Percentiles rank a stretch among this genome's conserved stretches.
These are phyloP conservation scores for Colinus virginianus DNA, from an alignment of 2,113 vertebrate genomes.

Conservation along the genomic window DNA sequence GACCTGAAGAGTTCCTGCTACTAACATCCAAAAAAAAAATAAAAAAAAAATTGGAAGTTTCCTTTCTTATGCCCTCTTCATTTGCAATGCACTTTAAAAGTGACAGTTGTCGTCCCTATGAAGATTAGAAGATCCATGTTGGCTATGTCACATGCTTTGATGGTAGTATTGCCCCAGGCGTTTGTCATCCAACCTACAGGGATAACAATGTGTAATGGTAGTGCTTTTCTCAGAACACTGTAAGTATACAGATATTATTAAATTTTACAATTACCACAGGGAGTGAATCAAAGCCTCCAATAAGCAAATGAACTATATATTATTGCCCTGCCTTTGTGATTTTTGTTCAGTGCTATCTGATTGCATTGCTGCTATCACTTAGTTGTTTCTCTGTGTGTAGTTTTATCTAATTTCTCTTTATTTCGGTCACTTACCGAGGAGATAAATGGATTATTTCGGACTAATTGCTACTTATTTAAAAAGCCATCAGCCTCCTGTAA, in stretches of 20 bases:
- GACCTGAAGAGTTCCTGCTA: not conserved
- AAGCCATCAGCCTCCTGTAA: not conserved
- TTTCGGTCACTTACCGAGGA: constrained; percentile 49
- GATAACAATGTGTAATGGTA: constrained; percentile 88
- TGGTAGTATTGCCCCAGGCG: constrained; percentile 82
- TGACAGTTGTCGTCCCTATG: constrained; percentile 84
- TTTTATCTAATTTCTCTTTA: constrained; percentile 51
- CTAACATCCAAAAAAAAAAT: not conserved
- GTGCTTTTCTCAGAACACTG: constrained; percentile 77
- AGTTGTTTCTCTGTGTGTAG: constrained; percentile 43
- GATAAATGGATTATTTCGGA: constrained; percentile 50
- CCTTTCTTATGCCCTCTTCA: not conserved
- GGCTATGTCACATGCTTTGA: constrained; percentile 83
- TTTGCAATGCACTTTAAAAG: constrained; percentile 81
- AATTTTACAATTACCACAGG: constrained; percentile 85
- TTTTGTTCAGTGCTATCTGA: constrained; percentile 78
- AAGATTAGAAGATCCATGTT: constrained; percentile 84
- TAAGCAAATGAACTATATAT: constrained; percentile 80
- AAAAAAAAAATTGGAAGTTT: constrained; percentile 27
- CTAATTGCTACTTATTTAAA: constrained; percentile 57
- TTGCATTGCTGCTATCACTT: constrained; percentile 52
- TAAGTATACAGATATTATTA: constrained; percentile 85
- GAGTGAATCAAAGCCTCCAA: constrained; percentile 87
- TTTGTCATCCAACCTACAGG: constrained; percentile 89
- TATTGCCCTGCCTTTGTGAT: constrained; percentile 82